phyloP scores from a whole-genome alignment of 2,797 vertebrate species.

The Takifugu rubripes region DNA sequence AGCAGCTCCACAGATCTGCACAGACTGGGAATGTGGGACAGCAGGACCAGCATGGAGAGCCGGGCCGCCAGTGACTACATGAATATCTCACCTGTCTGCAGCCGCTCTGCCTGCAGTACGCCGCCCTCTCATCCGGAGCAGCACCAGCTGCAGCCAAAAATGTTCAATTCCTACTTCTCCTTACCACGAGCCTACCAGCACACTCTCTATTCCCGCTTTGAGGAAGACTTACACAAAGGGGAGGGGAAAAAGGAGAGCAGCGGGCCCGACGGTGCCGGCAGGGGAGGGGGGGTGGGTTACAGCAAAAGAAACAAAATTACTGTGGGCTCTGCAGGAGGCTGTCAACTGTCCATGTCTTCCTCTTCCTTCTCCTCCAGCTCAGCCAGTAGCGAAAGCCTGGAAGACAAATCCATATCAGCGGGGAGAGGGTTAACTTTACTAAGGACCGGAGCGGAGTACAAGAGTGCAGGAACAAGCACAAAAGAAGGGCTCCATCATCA shows the following conservation, averaged over 20 bases:
- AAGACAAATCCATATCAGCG: constrained; percentile 73
- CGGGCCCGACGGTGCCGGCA: constrained; percentile 43
- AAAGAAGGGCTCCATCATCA: constrained; percentile 72
- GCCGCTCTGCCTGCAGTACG: constrained; percentile 75
- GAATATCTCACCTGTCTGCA: constrained; percentile 82
- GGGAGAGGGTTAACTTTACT: constrained; percentile 64
- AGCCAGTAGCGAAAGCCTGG: constrained; percentile 83
- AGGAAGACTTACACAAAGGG: constrained; percentile 73
- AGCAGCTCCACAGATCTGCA: constrained; percentile 76
- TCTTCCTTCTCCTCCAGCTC: constrained; percentile 83
- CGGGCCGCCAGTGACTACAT: constrained; percentile 76
- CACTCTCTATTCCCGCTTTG: constrained; percentile 75
- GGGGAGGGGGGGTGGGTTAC: constrained; percentile 60
- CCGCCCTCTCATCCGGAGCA: constrained; percentile 73
- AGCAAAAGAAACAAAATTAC: constrained; percentile 70
- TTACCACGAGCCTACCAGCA: constrained; percentile 79
- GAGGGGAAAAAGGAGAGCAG: constrained; percentile 61
- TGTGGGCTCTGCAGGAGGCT: constrained; percentile 64
- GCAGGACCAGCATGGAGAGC: constrained; percentile 70
- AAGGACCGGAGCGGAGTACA: constrained; percentile 60
- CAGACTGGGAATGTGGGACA: constrained; percentile 73
- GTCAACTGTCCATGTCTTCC: constrained; percentile 78
- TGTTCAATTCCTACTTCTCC: constrained; percentile 78
- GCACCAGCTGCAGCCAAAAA: constrained; percentile 76
- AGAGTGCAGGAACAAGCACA: constrained; percentile 55